phyloP scores from a whole-genome alignment of 2,113 vertebrate genomes.

The Cyanoderma ruficeps region DNA sequence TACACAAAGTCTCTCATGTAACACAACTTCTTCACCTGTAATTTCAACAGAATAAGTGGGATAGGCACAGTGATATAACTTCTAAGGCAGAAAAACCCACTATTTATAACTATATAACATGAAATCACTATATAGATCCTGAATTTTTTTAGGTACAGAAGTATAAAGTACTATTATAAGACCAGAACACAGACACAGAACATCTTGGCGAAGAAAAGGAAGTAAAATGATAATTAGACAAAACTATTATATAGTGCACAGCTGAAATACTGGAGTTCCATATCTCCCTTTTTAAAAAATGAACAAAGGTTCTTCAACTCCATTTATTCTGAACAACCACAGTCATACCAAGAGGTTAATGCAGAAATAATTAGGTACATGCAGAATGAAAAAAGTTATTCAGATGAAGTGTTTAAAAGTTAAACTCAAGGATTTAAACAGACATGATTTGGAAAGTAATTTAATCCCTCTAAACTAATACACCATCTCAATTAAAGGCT shows the following conservation, averaged over 20 bases:
- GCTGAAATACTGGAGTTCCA: background rate
- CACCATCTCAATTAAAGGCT: background rate
- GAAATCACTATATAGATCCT: background rate
- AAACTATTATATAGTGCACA: background rate
- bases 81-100: background rate
- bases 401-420: background rate
- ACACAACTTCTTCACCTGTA: background rate
- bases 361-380: background rate
- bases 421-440: background rate
- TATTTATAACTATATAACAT: background rate
- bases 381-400: background rate
- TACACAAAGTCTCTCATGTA: background rate
- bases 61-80: background rate
- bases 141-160: background rate
- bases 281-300: background rate
- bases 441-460: background rate
- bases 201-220: background rate
- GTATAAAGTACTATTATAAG: background rate
- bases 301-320: background rate
- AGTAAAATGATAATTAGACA: background rate
- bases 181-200: background rate
- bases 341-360: background rate
- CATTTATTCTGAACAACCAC: background rate
- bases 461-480: background rate
- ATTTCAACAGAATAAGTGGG: background rate